Evolutionary conservation across 2,888 invertebrate genomes (phyloP), one percentile per base, ranked within the genome.

Genomic region (Anodontia alba): DNA sequence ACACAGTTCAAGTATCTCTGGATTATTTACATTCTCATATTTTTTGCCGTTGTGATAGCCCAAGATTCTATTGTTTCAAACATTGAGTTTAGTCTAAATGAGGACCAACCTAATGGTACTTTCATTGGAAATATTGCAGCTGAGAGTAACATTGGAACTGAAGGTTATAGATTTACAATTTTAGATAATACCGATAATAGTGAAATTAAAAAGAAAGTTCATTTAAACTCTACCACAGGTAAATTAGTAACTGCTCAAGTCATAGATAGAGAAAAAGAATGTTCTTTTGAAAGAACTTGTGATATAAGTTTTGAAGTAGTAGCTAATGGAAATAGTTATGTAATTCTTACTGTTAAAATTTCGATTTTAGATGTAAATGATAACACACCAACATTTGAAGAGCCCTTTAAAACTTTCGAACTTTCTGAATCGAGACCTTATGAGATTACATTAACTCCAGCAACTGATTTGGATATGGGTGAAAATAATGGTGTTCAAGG

Each of bases 291-390:
- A 67, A 69, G 31, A 20, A 75, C 75, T 12, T 89, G 89, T 80
- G 76, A 76, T 31, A 80, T 84, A 31, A 46, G 62, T 49, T 87
- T 86, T 67, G 76, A 84, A 38, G 83, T 89, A 26, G 75, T 80
- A 20, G 84, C 81, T 1, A 73, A 75, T 38, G 76, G 76, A 26
- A 74, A 75, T 20, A 62, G 51, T 49, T 78, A 84, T n/a, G 54
- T 81, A 49, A 57, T 75, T 10, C 87, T 89, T 42, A 67, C 42
- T 31, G 76, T 86, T 17, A 75, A 74, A 3, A 66, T 89, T 17
- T 83, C 75, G 29, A 82, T 89, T 38, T 68, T 82, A 1, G 89
- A 89, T 75, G 74, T 83, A 20, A 89, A 89, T 78, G 89, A 89
- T 72, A 84, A 89, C 49, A 79, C 87, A n/a, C 89, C 89, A 33